A percentile compares a stretch with the other conserved stretches of the same genome.
phyloP scores from a whole-genome alignment of 1,140 invertebrate genomes.

The Tetragonula clypearis region DNA sequence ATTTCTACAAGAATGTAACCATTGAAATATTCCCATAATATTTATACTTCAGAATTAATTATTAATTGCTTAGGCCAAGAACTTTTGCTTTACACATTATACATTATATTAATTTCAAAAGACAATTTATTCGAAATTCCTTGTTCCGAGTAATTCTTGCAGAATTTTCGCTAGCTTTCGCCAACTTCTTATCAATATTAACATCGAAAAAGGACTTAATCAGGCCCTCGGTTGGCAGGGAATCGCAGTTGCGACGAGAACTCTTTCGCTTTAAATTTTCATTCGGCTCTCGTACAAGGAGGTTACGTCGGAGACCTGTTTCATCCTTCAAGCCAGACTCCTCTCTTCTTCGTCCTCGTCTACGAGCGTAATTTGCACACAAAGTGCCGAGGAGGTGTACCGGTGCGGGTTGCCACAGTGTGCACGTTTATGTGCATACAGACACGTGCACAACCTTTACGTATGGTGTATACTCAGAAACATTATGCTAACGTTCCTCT shows the following conservation, averaged over 20 bases:
- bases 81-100: background rate
- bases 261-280: constrained; percentile 70
- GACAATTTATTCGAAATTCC: background rate
- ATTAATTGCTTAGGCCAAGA: background rate
- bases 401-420: constrained; percentile 63
- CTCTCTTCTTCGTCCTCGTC: constrained; percentile 73
- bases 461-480: constrained; percentile 60
- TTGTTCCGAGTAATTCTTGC: background rate
- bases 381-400: constrained; percentile 75
- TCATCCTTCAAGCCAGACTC: constrained; percentile 70
- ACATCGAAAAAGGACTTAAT: constrained; percentile 41
- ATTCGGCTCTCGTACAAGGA: constrained; percentile 72
- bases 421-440: constrained; percentile 43
- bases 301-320: constrained; percentile 70
- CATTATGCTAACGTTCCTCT: constrained; percentile 75
- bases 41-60: background rate
- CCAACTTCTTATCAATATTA: constrained; percentile 45
- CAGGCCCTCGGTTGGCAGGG: background rate
- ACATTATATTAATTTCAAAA: background rate
- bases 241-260: constrained; percentile 34
- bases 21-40: background rate
- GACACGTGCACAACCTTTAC: constrained; percentile 32
- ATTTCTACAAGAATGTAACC: background rate
- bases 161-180: background rate
- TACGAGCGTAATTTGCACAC: constrained; percentile 79